Base-by-base conservation (phyloP, 2,113 vertebrate species). In the Xenus cinereus region DNA sequence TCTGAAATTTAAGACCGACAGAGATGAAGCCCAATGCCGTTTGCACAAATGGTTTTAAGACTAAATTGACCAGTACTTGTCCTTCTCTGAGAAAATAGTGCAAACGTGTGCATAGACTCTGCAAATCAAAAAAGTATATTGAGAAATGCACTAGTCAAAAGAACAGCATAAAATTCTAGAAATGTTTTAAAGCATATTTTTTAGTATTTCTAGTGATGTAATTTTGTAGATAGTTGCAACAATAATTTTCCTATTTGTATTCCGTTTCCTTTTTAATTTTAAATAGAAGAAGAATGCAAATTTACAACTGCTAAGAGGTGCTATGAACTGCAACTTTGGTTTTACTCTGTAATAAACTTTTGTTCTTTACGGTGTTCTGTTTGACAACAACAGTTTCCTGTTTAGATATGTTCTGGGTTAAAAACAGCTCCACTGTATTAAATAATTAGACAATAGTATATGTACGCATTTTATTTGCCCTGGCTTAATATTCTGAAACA, bases 1-100 rank as follows among this genome's bases (percentile, higher is more conserved):
- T 99, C 99, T 99, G 95, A 23, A 96, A 90, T 79, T 62, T 74
- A 97, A 98, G 96, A 51, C 48, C 85, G 93, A 54, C 2, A n/a
- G 39, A 64, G 14, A 69, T 96, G 43, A 96, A 91, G 66, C 24
- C 45, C 48, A 89, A 35, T 43, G 37, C 23, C 2, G 0, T 20
- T 48, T 62, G 60, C n/a, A 89, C 5, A 80, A 80, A 87, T 0
- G 0, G 12, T 28, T 22, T 82, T 48, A 89, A 81, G 33, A 39
- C 63, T 35, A 23, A 60, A 45, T 4, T 37, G 27, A 80, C 14
- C 43, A 60, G 8, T 27, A 50, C 76, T 22, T 57, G 32, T 14
- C 20, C 64, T 79, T 30, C 68, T n/a, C 20, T 26, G 67, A 77
- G 73, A 45, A 30, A 77, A 68, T 0, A 51, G 15, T 4, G 10